These are phyloP conservation scores for Andinoacara biseriatus DNA, from an alignment of 2,113 vertebrate species.

Conservation along the genomic window DNA sequence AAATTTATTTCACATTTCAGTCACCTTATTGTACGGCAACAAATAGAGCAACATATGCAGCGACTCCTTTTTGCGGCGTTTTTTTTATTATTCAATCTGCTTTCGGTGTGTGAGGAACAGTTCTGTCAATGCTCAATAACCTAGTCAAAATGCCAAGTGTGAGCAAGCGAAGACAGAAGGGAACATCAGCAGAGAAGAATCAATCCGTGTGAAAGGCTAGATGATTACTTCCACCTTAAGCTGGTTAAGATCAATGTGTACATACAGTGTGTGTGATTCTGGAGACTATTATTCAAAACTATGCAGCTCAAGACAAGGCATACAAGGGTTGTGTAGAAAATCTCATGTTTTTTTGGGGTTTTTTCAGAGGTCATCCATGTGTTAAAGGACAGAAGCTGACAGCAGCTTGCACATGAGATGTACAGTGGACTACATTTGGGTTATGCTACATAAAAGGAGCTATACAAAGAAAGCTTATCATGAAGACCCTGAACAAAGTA, in stretches of 20 bases:
- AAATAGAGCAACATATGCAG: constrained; percentile 22
- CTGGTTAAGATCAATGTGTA: constrained; percentile 63
- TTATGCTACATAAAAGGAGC: neutral
- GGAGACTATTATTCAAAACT: constrained; percentile 52
- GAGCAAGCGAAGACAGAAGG: constrained; percentile 52
- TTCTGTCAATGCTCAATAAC: constrained; percentile 55
- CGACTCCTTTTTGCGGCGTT: neutral
- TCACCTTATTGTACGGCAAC: constrained; percentile 25
- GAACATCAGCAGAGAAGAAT: constrained; percentile 60
- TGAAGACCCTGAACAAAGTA: neutral
- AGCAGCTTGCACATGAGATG: neutral
- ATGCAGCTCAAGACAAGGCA: constrained; percentile 30
- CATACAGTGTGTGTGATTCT: constrained; percentile 14
- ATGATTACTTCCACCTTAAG: constrained; percentile 68
- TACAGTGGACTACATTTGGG: neutral
- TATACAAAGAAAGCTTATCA: neutral
- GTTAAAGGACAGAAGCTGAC: constrained; percentile 10
- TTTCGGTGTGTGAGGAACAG: constrained; percentile 9
- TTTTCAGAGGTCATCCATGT: constrained; percentile 5
- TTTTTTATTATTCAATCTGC: constrained; percentile 45
- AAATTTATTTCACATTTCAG: constrained; percentile 38
- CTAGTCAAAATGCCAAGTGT: constrained; percentile 60
- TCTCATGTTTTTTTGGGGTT: constrained; percentile 46
- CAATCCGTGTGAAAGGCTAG: constrained; percentile 58
- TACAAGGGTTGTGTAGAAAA: constrained; percentile 1